Percentiles rank a stretch among this genome's conserved stretches.
Conservation (phyloP, 2,888 invertebrate genomes). For the Mythimna pallens region DNA sequence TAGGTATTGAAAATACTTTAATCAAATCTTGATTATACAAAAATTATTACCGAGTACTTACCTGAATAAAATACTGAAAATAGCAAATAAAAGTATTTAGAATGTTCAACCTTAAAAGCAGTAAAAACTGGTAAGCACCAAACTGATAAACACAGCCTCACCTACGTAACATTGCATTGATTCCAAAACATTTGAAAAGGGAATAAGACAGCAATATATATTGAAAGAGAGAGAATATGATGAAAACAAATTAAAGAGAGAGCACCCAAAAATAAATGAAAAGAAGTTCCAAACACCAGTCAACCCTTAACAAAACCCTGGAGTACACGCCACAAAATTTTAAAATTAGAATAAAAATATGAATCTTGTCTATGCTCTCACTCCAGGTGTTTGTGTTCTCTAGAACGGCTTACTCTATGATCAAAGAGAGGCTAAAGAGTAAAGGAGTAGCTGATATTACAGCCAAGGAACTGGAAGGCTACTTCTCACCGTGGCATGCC, state of each 20-base stretch:
- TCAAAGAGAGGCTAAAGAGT: slow-evolving; percentile 95
- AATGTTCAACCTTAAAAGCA: no score
- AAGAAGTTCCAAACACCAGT: slow-evolving; percentile 69
- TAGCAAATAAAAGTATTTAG: no score
- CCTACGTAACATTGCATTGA: not conserved
- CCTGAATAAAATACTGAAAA: no score
- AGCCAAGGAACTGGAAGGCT: slow-evolving; percentile 94
- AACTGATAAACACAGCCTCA: no score
- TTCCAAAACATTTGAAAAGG: not conserved
- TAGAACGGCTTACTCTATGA: slow-evolving; percentile 94
- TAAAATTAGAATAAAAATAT: slow-evolving; percentile 53
- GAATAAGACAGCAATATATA: not conserved
- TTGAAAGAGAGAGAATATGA: slow-evolving; percentile 41
- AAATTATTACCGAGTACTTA: no score
- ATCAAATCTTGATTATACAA: no score
- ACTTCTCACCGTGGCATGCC: slow-evolving; percentile 96
- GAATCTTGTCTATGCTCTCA: slow-evolving; percentile 85
- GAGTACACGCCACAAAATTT: slow-evolving; percentile 69
- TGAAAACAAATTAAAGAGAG: not conserved
- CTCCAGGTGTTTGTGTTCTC: slow-evolving; percentile 97
- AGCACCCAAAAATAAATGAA: slow-evolving; percentile 55
- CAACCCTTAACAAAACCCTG: slow-evolving; percentile 60
- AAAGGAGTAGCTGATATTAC: slow-evolving; percentile 94
- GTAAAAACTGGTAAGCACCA: no score
- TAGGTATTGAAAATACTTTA: no score